Base-by-base conservation (phyloP, 2,888 invertebrate species). In the Melieria omissa region DNA sequence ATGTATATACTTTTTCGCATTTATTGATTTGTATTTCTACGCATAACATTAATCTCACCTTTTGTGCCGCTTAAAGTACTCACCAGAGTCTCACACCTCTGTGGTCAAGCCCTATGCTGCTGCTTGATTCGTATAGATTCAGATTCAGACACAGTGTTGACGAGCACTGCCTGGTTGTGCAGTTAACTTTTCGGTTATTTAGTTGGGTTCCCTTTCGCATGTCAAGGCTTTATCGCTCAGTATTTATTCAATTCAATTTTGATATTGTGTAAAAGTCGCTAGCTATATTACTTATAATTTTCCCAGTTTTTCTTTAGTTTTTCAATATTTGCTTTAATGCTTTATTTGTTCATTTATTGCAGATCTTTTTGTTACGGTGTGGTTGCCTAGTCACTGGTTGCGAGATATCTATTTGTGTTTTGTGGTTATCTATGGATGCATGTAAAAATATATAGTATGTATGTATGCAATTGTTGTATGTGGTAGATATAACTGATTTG, bases 1-100 rank as follows among this genome's bases (percentile, higher is more conserved):
- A 12, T 41, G 58, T 41, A 42, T 60, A 73, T 82, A 76, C 80
- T 73, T 78, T 70, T 74, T 70, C 55, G 44, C 3, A 70, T 57
- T 72, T 65, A 49, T 62, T 71, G 61, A 65, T 65, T 65, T 60
- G 63, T 67, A 44, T 45, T 45, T 14, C 47, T 68, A 61, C 16
- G 46, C n/a, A 14, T 68, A 52, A 57, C 8, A 16, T 62, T 46
- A 46, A 29, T 29, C 29, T 29, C 29, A 29, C 29, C 12, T 45
- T 76, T 77, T 77, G 76, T 77, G 75, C 77, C 77, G 76, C 76
- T 75, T 75, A 74, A 76, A 77, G 73, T 74, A 73, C 74, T 29
- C 29, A 29, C 29, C 55, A 62, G 72, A 73, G 70, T 72, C 52
- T 49, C 58, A 74, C 58, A 64, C 67, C 45, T 69, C 58, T 41